These are phyloP conservation scores for Fratercula arctica DNA, from an alignment of 2,797 vertebrate species.

Conservation along the genomic window DNA sequence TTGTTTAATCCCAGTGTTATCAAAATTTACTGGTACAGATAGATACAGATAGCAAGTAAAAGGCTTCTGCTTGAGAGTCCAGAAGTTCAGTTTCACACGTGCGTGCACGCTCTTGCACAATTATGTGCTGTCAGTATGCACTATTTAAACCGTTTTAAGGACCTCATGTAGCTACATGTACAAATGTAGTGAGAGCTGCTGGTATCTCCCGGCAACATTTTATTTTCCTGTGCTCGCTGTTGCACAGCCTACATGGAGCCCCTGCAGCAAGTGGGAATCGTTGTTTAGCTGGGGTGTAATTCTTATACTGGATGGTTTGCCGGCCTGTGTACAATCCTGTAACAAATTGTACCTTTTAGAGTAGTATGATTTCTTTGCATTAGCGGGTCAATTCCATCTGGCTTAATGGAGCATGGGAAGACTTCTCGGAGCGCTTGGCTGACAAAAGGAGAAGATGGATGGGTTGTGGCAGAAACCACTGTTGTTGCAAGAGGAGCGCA, in stretches of 20 bases:
- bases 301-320: background rate
- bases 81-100: background rate
- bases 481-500: background rate
- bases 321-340: background rate
- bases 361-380: background rate
- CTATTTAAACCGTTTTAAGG: background rate
- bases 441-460: background rate
- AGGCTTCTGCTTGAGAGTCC: background rate
- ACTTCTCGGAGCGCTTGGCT: background rate
- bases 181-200: background rate
- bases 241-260: background rate
- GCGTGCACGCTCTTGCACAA: rapidly evolving
- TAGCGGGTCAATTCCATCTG: background rate
- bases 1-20: background rate
- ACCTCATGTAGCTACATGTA: rapidly evolving
- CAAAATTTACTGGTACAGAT: background rate
- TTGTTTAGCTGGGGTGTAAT: background rate
- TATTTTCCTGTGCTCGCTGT: background rate
- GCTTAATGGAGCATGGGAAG: slow-evolving; percentile 2
- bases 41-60: background rate
- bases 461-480: background rate
- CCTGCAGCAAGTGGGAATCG: background rate
- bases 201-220: background rate
- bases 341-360: background rate
- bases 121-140: background rate